Percentiles rank a stretch among this genome's conserved stretches.
phyloP scores from a whole-genome alignment of 2,113 vertebrate genomes.

The Dendrocopos noguchii region DNA sequence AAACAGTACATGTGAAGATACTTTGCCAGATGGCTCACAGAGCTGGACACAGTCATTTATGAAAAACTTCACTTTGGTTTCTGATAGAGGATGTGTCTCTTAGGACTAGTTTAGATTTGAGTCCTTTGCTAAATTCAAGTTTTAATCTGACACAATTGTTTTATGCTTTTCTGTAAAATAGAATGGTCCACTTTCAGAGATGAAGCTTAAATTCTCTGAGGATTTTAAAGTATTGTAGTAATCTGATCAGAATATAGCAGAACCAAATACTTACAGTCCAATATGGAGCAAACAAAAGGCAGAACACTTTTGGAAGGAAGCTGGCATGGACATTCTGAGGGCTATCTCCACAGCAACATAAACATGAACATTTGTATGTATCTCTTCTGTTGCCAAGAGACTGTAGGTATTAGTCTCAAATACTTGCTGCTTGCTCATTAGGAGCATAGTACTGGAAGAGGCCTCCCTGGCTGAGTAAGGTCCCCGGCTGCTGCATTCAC shows the following conservation, averaged over 20 bases:
- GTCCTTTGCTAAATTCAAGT: slow-evolving; percentile 2
- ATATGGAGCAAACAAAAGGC: neutral
- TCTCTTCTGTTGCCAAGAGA: neutral
- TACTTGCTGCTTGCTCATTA: neutral
- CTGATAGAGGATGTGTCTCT: neutral
- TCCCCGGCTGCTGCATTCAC: neutral
- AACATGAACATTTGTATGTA: neutral
- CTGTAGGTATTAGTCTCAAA: neutral
- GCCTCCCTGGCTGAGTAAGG: neutral
- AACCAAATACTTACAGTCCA: neutral
- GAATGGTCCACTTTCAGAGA: neutral
- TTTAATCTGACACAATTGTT: neutral
- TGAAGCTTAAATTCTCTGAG: neutral
- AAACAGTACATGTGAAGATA: neutral
- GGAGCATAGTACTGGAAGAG: neutral
- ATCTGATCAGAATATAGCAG: neutral
- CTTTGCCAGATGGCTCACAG: slow-evolving; percentile 53
- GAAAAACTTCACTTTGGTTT: neutral
- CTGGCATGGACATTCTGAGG: neutral
- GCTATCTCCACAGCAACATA: slow-evolving; percentile 1
- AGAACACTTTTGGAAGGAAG: neutral
- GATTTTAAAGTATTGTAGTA: neutral
- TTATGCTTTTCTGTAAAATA: neutral
- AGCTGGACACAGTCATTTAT: slow-evolving; percentile 10
- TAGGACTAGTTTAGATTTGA: neutral